A percentile compares a stretch with the other conserved stretches of the same genome.
These are phyloP conservation scores for Labeo catla DNA, from an alignment of 2,113 vertebrate species.

Conservation along the genomic window DNA sequence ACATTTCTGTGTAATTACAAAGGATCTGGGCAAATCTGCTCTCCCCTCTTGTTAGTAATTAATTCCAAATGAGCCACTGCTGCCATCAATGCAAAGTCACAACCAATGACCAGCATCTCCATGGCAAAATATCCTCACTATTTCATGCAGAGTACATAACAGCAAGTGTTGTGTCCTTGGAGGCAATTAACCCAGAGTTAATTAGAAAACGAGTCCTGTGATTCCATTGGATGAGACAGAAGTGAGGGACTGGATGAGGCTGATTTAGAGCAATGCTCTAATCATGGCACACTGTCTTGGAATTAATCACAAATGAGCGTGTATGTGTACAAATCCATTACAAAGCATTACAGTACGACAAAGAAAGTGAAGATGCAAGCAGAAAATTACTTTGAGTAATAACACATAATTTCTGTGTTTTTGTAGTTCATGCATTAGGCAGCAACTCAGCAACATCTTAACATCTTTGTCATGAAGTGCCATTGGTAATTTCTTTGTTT, in stretches of 20 bases:
- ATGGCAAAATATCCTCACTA: conserved; percentile 12
- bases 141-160: conserved; percentile 19
- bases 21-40: conserved; percentile 43
- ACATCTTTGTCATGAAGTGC: not conserved
- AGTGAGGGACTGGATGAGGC: conserved; percentile 3
- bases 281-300: not conserved
- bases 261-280: not conserved
- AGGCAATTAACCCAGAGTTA: conserved; percentile 54
- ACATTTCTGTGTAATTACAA: conserved; percentile 50
- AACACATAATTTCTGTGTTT: not conserved
- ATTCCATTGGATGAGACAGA: conserved; percentile 44
- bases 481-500: not conserved
- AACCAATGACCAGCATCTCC: conserved; percentile 33
- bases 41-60: conserved; percentile 41
- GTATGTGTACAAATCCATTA: conserved; percentile 15
- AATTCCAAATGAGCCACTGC: conserved; percentile 35
- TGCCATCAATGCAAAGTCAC: conserved; percentile 30
- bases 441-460: not conserved
- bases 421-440: not conserved
- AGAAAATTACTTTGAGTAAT: not conserved
- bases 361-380: not conserved
- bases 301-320: conserved; percentile 13
- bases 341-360: conserved; percentile 10
- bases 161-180: not conserved
- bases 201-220: conserved; percentile 49